Percentiles rank a stretch among this genome's conserved stretches.
phyloP scores from a whole-genome alignment of 2,888 invertebrate genomes.

The Latrodectus hesperus region DNA sequence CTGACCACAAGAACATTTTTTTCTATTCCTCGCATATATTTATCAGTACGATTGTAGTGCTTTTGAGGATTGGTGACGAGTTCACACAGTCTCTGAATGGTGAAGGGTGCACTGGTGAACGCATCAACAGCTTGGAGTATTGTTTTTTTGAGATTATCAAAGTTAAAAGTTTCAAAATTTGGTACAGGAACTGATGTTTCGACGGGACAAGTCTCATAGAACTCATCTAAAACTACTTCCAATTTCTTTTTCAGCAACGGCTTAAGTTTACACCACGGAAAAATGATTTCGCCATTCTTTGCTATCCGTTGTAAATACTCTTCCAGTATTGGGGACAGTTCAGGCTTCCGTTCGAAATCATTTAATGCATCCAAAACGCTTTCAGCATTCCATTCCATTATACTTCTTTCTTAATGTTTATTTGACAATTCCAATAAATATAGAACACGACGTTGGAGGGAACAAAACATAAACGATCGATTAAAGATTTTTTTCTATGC shows the following conservation, averaged over 20 bases:
- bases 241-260: slow-evolving; percentile 58
- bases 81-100: slow-evolving; percentile 96
- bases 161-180: slow-evolving; percentile 61
- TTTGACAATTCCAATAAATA: slow-evolving; percentile 1
- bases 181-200: slow-evolving; percentile 46
- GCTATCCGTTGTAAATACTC: slow-evolving; percentile 93
- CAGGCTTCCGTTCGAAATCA: slow-evolving; percentile 80
- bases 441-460: slow-evolving; percentile 40
- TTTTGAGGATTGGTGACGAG: slow-evolving; percentile 91
- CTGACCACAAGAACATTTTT: slow-evolving; percentile 78
- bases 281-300: slow-evolving; percentile 91
- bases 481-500: background rate
- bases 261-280: slow-evolving; percentile 61
- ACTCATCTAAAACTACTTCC: slow-evolving; percentile 58
- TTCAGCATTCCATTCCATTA: slow-evolving; percentile 61
- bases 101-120: slow-evolving; percentile 90
- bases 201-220: slow-evolving; percentile 44
- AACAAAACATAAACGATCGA: slow-evolving; percentile 44
- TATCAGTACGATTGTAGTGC: slow-evolving; percentile 96
- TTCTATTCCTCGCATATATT: slow-evolving; percentile 96
- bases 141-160: slow-evolving; percentile 48
- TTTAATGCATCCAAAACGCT: slow-evolving; percentile 58
- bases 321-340: slow-evolving; percentile 90
- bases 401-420: background rate
- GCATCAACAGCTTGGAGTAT: slow-evolving; percentile 58